Evolutionary conservation across 2,797 vertebrate species (phyloP).

Genomic region (Pelodytes ibericus): DNA sequence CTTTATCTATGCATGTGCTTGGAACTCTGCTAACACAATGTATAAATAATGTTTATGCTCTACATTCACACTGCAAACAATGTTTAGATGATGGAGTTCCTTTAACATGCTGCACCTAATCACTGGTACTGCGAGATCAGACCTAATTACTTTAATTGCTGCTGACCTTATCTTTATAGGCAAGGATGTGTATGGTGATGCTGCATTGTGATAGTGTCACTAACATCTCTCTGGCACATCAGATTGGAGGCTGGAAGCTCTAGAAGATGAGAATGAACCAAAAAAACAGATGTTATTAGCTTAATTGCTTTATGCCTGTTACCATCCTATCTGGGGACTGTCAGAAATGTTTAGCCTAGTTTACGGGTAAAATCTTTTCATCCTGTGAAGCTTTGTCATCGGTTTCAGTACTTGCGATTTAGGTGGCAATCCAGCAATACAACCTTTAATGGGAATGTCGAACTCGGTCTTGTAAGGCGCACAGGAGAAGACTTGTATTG

Average conservation of each 20-base stretch:
- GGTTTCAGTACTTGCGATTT: not conserved
- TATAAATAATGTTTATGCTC: too few species aligned
- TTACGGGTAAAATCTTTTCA: not conserved
- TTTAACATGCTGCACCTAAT: not conserved
- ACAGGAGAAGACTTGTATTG: not conserved
- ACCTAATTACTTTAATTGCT: slow-evolving; percentile 7
- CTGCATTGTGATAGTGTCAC: slow-evolving; percentile 5
- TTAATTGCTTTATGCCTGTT: slow-evolving; percentile 4
- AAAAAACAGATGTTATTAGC: slow-evolving; percentile 15
- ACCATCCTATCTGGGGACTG: slow-evolving; percentile 6
- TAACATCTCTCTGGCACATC: slow-evolving; percentile 8
- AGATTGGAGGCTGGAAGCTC: not conserved
- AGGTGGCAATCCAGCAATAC: not conserved
- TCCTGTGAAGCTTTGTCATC: not conserved
- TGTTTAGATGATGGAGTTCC: too few species aligned
- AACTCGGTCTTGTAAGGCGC: not conserved
- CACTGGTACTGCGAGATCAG: slow-evolving; percentile 7
- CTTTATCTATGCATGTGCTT: too few species aligned
- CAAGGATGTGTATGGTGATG: not conserved
- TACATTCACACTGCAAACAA: too few species aligned
- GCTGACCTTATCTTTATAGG: slow-evolving; percentile 12
- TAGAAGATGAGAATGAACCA: not conserved
- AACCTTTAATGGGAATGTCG: not conserved
- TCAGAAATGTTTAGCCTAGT: slow-evolving; percentile 4
- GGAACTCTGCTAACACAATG: too few species aligned